phyloP scores from a whole-genome alignment of 1,140 invertebrate genomes.

The Parapsyche elsis region DNA sequence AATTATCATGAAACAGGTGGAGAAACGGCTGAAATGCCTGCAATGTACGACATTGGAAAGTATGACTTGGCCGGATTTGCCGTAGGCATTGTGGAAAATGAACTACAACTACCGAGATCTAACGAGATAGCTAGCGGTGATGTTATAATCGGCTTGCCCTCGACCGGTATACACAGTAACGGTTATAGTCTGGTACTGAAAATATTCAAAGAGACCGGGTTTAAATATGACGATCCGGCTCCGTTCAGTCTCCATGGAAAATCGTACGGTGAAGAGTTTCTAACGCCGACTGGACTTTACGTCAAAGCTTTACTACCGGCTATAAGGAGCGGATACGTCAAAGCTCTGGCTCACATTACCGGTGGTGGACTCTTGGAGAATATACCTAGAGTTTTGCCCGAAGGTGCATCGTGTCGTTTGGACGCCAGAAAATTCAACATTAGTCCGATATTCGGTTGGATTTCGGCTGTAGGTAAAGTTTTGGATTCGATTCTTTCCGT shows the following conservation, averaged over 20 bases:
- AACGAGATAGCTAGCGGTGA: constrained; percentile 77
- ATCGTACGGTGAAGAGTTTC: constrained; percentile 81
- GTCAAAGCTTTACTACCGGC: constrained; percentile 80
- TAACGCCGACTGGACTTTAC: constrained; percentile 92
- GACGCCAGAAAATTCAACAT: constrained; percentile 82
- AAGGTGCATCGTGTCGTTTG: constrained; percentile 72
- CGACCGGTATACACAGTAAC: constrained; percentile 89
- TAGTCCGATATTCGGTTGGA: constrained; percentile 75
- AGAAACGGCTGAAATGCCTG: constrained; percentile 97
- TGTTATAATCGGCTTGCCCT: constrained; percentile 82
- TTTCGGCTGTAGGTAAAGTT: constrained; percentile 69
- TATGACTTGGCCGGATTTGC: constrained; percentile 96
- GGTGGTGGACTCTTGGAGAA: constrained; percentile 94
- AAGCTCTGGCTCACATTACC: constrained; percentile 94
- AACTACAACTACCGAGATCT: constrained; percentile 74
- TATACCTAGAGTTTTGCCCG: constrained; percentile 82
- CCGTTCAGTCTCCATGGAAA: constrained; percentile 75
- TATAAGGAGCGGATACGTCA: constrained; percentile 79
- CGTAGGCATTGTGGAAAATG: constrained; percentile 85
- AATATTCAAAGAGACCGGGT: constrained; percentile 70
- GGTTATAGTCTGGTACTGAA: constrained; percentile 87
- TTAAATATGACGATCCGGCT: constrained; percentile 74
- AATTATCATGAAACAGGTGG: constrained; percentile 72
- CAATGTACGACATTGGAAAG: constrained; percentile 82
- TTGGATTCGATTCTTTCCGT: background rate